Evolutionary conservation across 35 echinoderm and acorn worm species (phyloP), one percentile per base, ranked within the genome.

Genomic region (Anneissia japonica): DNA sequence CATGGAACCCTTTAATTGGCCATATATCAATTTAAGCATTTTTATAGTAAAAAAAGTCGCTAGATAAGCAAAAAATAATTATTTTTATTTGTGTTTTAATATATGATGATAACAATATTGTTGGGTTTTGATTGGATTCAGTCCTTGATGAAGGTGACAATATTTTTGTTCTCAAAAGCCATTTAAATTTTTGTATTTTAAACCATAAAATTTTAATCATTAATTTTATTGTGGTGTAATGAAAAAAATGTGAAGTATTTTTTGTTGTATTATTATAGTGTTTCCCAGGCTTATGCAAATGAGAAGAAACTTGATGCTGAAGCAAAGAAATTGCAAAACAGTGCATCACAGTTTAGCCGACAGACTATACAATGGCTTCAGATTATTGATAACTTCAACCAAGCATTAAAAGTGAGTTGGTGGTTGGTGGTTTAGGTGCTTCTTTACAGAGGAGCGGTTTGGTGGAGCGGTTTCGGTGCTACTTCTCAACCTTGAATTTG

Each of bases 301-400:
- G 91, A 97, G 78, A 97, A 97, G 75, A 91, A 86, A 55, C 79
- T 97, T 40, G 95, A 97, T 89, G 76, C 91, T 6, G 95, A 97
- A 77, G 92, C 95, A 4, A 97, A 93, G 79, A 89, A 97, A 45
- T 86, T 97, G 17, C 95, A 97, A 82, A 86, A 92, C n/a, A 93
- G 93, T 81, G 89, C 95, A 82, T 92, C 91, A 14, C 91, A 91
- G 88, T 97, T 97, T 93, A 88, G 91, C 72, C 93, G 93, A 87
- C 95, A 97, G 64, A 97, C 91, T 32, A 91, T 93, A 79, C 95
- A 93, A 56, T 97, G 95, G 95, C 74, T 97, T 21, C 89, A 90
- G 26, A 85, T 97, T 0, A 81, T 97, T 31, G 95, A 97, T 77
- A 93, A 88, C 82, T 97, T 97, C 83, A 97, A 97, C 77, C 88